phyloP scores from a whole-genome alignment of 2,113 vertebrate species.

The Girardinichthys multiradiatus region DNA sequence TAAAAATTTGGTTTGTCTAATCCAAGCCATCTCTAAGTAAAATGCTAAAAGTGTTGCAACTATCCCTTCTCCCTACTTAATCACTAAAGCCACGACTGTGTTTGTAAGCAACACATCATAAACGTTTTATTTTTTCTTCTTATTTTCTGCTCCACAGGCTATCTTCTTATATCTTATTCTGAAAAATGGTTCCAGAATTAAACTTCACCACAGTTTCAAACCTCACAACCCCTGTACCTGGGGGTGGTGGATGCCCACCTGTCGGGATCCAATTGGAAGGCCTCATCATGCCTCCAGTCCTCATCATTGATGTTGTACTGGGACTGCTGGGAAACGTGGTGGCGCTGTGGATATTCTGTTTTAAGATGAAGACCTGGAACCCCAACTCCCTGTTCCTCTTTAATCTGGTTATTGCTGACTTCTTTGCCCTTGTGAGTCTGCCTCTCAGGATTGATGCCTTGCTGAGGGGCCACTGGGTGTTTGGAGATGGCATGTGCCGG shows the following conservation, averaged over 20 bases:
- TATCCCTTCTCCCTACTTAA: neutral
- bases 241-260: slow-evolving; percentile 54
- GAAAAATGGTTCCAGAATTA: slow-evolving; percentile 11
- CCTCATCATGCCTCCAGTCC: slow-evolving; percentile 65
- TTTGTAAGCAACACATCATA: neutral
- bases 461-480: slow-evolving; percentile 73
- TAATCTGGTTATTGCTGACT: slow-evolving; percentile 79
- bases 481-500: slow-evolving; percentile 64
- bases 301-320: slow-evolving; percentile 74
- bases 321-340: slow-evolving; percentile 74
- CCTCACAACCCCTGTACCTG: neutral
- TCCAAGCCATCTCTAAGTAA: too few relatives aligned
- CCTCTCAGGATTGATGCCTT: slow-evolving; percentile 77
- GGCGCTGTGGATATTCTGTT: slow-evolving; percentile 81
- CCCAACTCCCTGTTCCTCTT: slow-evolving; percentile 75
- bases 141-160: too few relatives aligned
- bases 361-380: slow-evolving; percentile 73
- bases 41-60: too few relatives aligned
- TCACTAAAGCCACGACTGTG: neutral
- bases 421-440: slow-evolving; percentile 74
- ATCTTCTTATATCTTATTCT: neutral
- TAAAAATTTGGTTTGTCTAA: too few relatives aligned
- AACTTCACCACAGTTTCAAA: slow-evolving; percentile 12
- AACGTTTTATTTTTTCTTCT: neutral
- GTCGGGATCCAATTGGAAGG: slow-evolving; percentile 70